Conservation (phyloP, 2,888 invertebrate species). For the Epirrhoe tristata region DNA sequence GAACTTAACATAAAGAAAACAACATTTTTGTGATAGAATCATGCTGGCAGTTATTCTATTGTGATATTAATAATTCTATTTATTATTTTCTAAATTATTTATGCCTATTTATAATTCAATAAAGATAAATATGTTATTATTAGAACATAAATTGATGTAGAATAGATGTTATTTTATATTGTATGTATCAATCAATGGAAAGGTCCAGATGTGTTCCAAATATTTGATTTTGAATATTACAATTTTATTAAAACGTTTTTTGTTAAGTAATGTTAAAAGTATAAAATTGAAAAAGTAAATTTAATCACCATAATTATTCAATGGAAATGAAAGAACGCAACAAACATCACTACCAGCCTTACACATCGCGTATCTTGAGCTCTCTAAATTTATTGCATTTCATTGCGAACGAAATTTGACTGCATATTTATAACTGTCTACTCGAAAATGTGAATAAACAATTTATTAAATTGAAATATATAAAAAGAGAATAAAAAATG, state of each 20-base stretch:
- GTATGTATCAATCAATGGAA: conserved; percentile 58
- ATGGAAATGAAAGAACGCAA: conserved; percentile 49
- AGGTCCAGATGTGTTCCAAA: conserved; percentile 82
- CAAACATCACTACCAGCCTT: conserved; percentile 65
- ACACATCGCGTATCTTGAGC: conserved; percentile 55
- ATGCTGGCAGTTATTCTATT: conserved; percentile 81
- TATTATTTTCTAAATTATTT: conserved; percentile 81
- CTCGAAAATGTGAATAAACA: conserved; percentile 59
- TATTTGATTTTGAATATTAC: conserved; percentile 72
- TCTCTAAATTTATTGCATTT: conserved; percentile 72
- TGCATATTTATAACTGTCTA: conserved; percentile 56
- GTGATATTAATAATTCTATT: conserved; percentile 84
- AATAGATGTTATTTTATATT: conserved; percentile 73
- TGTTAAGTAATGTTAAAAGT: conserved; percentile 55
- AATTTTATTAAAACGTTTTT: conserved; percentile 66
- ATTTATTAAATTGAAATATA: conserved; percentile 55
- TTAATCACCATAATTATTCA: conserved; percentile 33
- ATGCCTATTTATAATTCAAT: conserved; percentile 60
- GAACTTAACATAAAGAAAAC: conserved; percentile 4
- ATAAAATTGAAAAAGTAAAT: conserved; percentile 52
- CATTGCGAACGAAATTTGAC: conserved; percentile 60
- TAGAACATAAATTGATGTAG: conserved; percentile 59
- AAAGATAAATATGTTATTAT: conserved; percentile 36
- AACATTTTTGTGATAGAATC: conserved; percentile 45
- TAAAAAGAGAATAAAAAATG: conserved; percentile 49